Conservation (phyloP, 2,113 vertebrate species). For the Petrocephalus microphthalmus region DNA sequence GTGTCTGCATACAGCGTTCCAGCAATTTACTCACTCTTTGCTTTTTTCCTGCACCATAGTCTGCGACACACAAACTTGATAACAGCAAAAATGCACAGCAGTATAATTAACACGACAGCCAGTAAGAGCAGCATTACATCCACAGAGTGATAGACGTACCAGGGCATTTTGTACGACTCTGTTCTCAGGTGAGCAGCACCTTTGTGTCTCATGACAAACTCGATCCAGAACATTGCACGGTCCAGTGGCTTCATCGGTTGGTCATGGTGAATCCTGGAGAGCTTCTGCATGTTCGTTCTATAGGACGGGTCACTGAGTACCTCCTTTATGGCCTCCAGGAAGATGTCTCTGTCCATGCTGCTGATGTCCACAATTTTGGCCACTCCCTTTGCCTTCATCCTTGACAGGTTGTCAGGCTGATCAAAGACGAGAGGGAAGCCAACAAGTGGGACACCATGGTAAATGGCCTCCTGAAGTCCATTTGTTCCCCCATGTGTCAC, state of each 20-base stretch:
- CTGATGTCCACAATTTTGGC: slow-evolving; percentile 28
- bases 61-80: slow-evolving; percentile 2
- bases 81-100: background rate
- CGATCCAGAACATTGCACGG: slow-evolving; percentile 29
- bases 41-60: slow-evolving; percentile 7
- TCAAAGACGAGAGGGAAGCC: slow-evolving; percentile 26
- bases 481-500: slow-evolving; percentile 16
- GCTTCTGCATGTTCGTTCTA: background rate
- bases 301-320: slow-evolving; percentile 31
- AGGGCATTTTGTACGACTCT: slow-evolving; percentile 22
- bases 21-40: slow-evolving; percentile 2
- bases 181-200: slow-evolving; percentile 16
- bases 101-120: background rate
- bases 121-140: slow-evolving; percentile 12
- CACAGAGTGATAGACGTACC: slow-evolving; percentile 18
- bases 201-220: slow-evolving; percentile 25
- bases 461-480: slow-evolving; percentile 23
- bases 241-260: slow-evolving; percentile 22
- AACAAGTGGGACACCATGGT: slow-evolving; percentile 28
- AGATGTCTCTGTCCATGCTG: slow-evolving; percentile 12
- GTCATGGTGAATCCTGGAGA: slow-evolving; percentile 27
- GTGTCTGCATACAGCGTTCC: too few relatives aligned
- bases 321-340: slow-evolving; percentile 18
- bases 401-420: slow-evolving; percentile 22
- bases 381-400: slow-evolving; percentile 20